phyloP scores from a whole-genome alignment of 1,140 invertebrate species.

The Zaprionus inermis region DNA sequence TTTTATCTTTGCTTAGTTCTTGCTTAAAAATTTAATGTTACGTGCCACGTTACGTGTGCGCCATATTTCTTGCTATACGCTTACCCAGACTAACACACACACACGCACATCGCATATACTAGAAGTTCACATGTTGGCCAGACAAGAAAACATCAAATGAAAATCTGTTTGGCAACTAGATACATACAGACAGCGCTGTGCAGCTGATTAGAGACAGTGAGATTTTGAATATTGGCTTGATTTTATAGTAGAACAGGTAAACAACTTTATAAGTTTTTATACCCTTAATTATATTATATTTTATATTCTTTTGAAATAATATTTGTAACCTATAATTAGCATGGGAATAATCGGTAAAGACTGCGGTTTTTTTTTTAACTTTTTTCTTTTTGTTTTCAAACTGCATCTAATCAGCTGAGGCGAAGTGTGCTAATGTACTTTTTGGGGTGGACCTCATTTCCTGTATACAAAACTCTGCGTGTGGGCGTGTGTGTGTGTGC shows the following conservation, averaged over 20 bases:
- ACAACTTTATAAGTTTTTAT: too few species aligned
- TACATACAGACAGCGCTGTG: conserved; percentile 11
- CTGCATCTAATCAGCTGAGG: background rate
- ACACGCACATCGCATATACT: conserved; percentile 10
- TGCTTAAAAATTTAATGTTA: conserved; percentile 34
- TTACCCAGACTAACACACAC: conserved; percentile 18
- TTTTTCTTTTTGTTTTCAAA: background rate
- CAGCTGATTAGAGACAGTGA: conserved; percentile 1
- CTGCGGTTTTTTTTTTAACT: too few species aligned
- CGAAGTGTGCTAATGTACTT: conserved; percentile 20
- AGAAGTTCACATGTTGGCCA: conserved; percentile 43
- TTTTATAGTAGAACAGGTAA: too few species aligned
- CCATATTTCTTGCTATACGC: conserved; percentile 35
- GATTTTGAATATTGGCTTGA: too few species aligned
- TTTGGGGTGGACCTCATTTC: conserved; percentile 29
- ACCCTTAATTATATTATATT: too few species aligned
- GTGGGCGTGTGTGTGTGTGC: background rate
- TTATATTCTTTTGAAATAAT: too few species aligned
- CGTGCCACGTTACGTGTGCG: conserved; percentile 26
- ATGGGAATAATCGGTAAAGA: too few species aligned
- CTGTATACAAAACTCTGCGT: conserved; percentile 23
- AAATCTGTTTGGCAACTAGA: conserved; percentile 60
- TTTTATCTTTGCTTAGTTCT: conserved; percentile 20
- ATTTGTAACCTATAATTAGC: too few species aligned
- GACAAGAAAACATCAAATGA: conserved; percentile 50